Evolutionary conservation across 2,113 vertebrate species (phyloP).

Genomic region (Dipodomys ordii): DNA sequence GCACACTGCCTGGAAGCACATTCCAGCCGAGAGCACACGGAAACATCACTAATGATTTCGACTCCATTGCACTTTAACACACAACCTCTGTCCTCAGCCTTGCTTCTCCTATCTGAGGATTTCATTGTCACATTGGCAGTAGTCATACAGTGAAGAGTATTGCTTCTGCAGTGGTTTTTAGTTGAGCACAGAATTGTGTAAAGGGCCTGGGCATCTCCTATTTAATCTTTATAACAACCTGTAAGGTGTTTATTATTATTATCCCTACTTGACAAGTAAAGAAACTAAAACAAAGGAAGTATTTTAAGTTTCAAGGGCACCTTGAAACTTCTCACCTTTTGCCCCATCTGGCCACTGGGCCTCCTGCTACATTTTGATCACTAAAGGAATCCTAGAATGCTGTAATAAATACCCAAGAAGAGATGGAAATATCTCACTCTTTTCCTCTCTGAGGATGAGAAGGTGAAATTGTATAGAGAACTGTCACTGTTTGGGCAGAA

Average conservation of each 20-base stretch:
- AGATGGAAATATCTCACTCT: not conserved
- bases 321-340: not conserved
- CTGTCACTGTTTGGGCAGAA: not conserved
- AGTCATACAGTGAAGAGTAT: not conserved
- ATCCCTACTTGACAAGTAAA: not conserved
- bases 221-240: not conserved
- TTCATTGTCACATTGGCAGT: not conserved
- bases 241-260: not conserved
- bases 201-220: not conserved
- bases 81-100: not conserved
- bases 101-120: not conserved
- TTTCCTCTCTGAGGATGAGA: not conserved
- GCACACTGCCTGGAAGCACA: constrained; percentile 8
- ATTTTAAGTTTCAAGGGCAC: not conserved
- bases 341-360: not conserved
- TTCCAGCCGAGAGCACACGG: not conserved
- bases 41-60: not conserved
- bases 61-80: not conserved
- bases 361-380: not conserved
- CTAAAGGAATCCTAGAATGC: not conserved
- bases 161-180: not conserved
- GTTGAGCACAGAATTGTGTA: not conserved
- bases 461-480: not conserved
- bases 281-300: not conserved
- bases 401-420: not conserved